These are phyloP conservation scores for Drosophila atripex DNA, from an alignment of 2,888 invertebrate species.

Conservation along the genomic window DNA sequence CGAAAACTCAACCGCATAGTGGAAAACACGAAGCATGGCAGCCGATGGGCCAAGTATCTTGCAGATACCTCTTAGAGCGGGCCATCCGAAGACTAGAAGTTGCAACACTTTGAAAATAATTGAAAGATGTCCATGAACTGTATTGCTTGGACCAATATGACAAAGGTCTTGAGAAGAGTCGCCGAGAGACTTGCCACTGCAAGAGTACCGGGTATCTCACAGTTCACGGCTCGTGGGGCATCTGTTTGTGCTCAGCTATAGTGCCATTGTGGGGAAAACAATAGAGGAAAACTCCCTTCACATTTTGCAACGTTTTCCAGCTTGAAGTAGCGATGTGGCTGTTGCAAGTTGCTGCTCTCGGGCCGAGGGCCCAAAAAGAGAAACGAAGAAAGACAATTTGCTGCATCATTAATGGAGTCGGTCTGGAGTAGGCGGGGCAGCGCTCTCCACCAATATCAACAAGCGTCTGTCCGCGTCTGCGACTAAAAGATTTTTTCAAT, in stretches of 20 bases:
- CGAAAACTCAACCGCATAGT: slow-evolving; percentile 18
- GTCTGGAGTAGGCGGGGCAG: slow-evolving; percentile 16
- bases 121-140: too few species aligned
- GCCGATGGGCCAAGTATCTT: slow-evolving; percentile 17
- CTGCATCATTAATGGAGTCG: slow-evolving; percentile 52
- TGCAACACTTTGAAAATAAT: background rate
- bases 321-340: slow-evolving; percentile 38
- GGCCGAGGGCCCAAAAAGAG: slow-evolving; percentile 9
- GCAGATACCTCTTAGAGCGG: background rate
- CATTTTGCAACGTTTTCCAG: slow-evolving; percentile 37
- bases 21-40: slow-evolving; percentile 18
- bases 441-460: slow-evolving; percentile 34
- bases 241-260: too few species aligned
- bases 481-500: slow-evolving; percentile 53
- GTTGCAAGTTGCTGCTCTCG: slow-evolving; percentile 27
- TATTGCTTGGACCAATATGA: too few species aligned
- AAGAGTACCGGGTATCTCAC: background rate
- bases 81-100: background rate
- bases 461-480: slow-evolving; percentile 32
- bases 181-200: too few species aligned
- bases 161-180: too few species aligned
- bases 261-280: slow-evolving; percentile 1
- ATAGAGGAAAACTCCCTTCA: slow-evolving; percentile 27
- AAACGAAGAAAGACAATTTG: slow-evolving; percentile 34
- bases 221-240: background rate